Conservation (phyloP, 2,888 invertebrate genomes). For the Phoronis australis region DNA sequence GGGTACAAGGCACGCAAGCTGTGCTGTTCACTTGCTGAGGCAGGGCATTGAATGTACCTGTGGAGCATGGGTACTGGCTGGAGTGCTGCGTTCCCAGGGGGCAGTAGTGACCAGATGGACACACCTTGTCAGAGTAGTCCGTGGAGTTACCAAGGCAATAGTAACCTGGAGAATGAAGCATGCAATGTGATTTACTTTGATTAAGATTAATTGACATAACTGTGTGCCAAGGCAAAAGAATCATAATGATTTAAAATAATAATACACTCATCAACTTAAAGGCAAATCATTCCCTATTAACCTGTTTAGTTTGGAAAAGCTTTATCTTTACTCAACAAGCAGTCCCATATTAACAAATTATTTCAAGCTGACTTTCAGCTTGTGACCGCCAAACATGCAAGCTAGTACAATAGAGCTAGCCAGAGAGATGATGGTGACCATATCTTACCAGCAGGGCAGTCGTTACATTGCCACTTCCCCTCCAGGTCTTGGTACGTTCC, state of each 20-base stretch:
- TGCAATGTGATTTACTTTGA: too few species aligned
- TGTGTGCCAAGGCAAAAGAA: too few species aligned
- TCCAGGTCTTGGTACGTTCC: conserved; percentile 39
- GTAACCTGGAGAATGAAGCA: too few species aligned
- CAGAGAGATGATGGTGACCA: background rate
- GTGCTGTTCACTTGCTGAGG: conserved; percentile 20
- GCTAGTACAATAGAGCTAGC: background rate
- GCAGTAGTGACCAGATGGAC: conserved; percentile 45
- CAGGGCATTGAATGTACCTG: conserved; percentile 35
- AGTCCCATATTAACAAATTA: too few species aligned
- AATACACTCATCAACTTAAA: too few species aligned
- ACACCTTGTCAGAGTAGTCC: conserved; percentile 33
- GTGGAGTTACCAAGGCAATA: conserved; percentile 41
- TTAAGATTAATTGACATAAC: too few species aligned
- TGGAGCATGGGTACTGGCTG: conserved; percentile 27
- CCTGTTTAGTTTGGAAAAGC: too few species aligned
- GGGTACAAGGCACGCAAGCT: conserved; percentile 30
- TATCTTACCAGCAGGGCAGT: conserved; percentile 32
- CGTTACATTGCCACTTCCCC: conserved; percentile 28
- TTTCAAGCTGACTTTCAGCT: too few species aligned
- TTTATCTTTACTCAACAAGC: too few species aligned
- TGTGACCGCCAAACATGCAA: background rate
- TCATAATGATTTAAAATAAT: too few species aligned
- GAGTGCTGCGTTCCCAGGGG: conserved; percentile 29
- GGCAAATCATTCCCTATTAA: too few species aligned